phyloP scores from a whole-genome alignment of 2,797 vertebrate species.

The Margarornis squamiger region DNA sequence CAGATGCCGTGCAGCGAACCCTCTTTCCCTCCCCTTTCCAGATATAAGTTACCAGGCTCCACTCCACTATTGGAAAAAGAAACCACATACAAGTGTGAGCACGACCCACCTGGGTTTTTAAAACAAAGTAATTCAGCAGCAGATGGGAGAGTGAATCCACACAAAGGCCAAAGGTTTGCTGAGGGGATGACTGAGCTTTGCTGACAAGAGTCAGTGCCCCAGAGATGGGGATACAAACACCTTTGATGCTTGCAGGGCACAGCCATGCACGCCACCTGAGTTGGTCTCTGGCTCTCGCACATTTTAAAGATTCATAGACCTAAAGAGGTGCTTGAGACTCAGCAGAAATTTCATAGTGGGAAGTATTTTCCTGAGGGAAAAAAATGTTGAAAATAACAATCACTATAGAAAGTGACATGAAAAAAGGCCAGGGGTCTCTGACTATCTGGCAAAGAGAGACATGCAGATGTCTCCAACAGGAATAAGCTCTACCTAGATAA shows the following conservation, averaged over 20 bases:
- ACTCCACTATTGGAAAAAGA: neutral
- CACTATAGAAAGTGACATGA: neutral
- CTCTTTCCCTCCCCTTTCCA: neutral
- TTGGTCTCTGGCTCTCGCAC: neutral
- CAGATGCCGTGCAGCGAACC: neutral
- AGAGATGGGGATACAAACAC: neutral
- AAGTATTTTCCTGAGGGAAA: neutral
- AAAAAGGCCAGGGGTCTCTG: neutral
- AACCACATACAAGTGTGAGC: neutral
- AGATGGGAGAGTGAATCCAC: neutral
- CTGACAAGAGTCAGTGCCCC: neutral
- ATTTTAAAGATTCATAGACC: neutral
- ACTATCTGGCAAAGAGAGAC: neutral
- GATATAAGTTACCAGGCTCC: neutral
- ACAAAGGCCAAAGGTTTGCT: neutral
- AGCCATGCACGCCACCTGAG: neutral
- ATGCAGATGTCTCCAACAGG: accelerated
- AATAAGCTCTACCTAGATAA: neutral
- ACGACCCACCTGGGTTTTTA: neutral
- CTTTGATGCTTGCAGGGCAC: neutral
- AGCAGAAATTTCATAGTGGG: neutral
- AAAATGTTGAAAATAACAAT: neutral
- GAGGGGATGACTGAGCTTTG: neutral
- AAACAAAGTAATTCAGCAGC: neutral
- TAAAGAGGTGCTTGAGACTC: neutral